Evolutionary conservation across 2,113 vertebrate genomes (phyloP), one percentile per base, ranked within the genome.

Genomic region (Ammospiza caudacuta): DNA sequence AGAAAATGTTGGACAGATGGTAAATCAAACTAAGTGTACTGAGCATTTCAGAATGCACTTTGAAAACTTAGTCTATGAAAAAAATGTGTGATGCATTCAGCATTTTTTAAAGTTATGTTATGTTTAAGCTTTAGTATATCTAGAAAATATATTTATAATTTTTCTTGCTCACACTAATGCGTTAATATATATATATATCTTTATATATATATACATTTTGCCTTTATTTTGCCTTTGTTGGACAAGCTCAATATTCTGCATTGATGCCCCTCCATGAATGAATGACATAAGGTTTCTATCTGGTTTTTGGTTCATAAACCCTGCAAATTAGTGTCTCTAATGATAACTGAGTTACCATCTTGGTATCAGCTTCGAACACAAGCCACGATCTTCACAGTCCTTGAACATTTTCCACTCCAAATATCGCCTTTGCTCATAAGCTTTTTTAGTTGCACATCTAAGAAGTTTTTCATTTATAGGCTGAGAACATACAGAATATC

Each of bases 361-460:
- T 61, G 24, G 24, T 61, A 37, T 37, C 7, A 6, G 2, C 9
- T 35, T 70, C 18, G 3, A 12, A 33, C 8, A 47, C 5, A 35
- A 9, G 33, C 1, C 49, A 62, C 12, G 52, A 6, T 41, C 43
- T 57, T 62, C 5, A 39, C 3, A 46, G 28, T 33, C 35, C 11
- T 73, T 2, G 3, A 43, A 25, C 5, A 31, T 35, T 18, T 85
- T 90, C 3, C 20, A 55, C 5, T 63, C 23, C 14, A 54, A 75
- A 33, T 13, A 58, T 0, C 1, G 0, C 19, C 27, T 74, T 61
- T 74, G 6, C 11, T 54, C 7, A 41, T 44, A 76, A 29, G 18
- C 3, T n/a, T 77, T 84, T 73, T 35, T 11, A 54, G 11, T 37
- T 58, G 11, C 13, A 68, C 15, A 55, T 0, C 0, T 21, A 43